These are phyloP conservation scores for Pyrocoelia pectoralis DNA, from an alignment of 2,888 invertebrate species.

Conservation along the genomic window DNA sequence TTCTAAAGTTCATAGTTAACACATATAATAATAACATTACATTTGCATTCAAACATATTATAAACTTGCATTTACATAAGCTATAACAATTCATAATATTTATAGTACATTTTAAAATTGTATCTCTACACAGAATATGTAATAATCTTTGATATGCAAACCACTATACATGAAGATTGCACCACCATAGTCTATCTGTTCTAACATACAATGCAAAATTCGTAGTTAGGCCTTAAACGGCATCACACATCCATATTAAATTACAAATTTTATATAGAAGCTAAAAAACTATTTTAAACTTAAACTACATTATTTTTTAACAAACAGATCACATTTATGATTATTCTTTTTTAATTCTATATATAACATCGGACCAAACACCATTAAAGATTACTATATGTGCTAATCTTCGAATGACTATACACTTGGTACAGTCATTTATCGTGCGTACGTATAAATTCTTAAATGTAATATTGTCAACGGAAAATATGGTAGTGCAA, in stretches of 20 bases:
- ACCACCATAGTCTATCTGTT: slow-evolving; percentile 18
- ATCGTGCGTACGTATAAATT: background rate
- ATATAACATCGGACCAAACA: background rate
- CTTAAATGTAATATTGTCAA: slow-evolving; percentile 13
- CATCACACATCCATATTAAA: slow-evolving; percentile 4
- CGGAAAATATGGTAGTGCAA: slow-evolving; percentile 6
- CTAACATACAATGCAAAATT: slow-evolving; percentile 2
- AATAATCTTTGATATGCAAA: slow-evolving; percentile 29
- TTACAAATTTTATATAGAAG: background rate
- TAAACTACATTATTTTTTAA: slow-evolving; percentile 4
- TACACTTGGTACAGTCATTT: background rate
- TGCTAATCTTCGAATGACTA: background rate
- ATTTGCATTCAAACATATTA: slow-evolving; percentile 17
- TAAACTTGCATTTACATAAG: slow-evolving; percentile 27
- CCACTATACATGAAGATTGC: slow-evolving; percentile 23
- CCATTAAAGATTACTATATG: background rate
- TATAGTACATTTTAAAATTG: slow-evolving; percentile 18
- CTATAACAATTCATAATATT: slow-evolving; percentile 19
- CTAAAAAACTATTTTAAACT: background rate
- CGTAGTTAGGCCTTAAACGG: background rate
- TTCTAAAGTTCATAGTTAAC: slow-evolving; percentile 19
- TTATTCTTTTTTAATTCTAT: background rate
- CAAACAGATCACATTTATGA: slow-evolving; percentile 23
- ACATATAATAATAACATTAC: slow-evolving; percentile 18
- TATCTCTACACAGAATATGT: slow-evolving; percentile 11